Evolutionary conservation across 1,140 invertebrate species (phyloP), one percentile per base, ranked within the genome.

Genomic region (Marisa cornuarietis): DNA sequence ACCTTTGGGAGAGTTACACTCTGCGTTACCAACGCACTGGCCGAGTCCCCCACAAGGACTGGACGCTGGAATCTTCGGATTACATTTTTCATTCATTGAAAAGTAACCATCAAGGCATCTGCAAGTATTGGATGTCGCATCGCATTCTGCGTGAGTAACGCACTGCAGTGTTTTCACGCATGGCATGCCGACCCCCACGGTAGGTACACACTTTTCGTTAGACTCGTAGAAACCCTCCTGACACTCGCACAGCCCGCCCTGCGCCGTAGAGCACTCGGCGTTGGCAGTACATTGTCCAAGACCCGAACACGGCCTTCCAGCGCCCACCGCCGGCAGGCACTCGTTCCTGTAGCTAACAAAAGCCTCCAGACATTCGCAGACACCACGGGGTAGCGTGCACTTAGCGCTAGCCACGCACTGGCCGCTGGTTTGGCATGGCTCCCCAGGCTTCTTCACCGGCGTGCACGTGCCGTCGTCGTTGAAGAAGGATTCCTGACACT

Each of bases 251-350:
- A 82, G 54, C 4, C 78, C 78, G 49, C 63, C 76, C 63, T 65
- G 65, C n/a, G 62, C 76, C 20, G 76, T 77, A n/a, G 76, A 68
- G 76, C 81, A 82, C 61, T 82, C 77, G 0, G 81, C 81, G 61
- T 76, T 71, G 63, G 61, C 63, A 31, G n/a, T 62, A 71, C 78
- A 79, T 62, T 79, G 71, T 3, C 78, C 78, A 4, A 74, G 49
- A 61, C 71, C 78, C 26, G 4, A 10, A 49, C 78, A 79, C 8
- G 78, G 71, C 4, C 63, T 71, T 18, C 71, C 78, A n/a, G 76
- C 42, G 42, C 20, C 13, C 6, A 77, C n/a, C 14, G 76, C 76
- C 22, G 76, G 63, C 14, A 24, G n/a, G 76, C 76, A 77, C 13
- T 7, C 22, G 2, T 51, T 49, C 24, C 20, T 26, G 5, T 51